phyloP scores from a whole-genome alignment of 2,113 vertebrate genomes.

The Sylvilagus bachmani region DNA sequence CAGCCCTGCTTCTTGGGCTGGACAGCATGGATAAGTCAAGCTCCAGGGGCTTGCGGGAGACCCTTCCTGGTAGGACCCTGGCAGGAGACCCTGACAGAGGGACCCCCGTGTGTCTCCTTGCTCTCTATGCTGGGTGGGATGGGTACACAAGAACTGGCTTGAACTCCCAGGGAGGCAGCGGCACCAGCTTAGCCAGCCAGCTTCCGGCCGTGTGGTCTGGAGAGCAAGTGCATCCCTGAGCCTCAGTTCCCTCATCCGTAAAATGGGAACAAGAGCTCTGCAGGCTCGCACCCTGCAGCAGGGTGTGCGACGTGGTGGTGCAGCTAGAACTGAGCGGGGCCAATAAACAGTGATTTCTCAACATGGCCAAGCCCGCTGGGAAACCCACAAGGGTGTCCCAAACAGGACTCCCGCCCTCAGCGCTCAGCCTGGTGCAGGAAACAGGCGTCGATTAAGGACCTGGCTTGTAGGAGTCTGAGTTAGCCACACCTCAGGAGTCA shows the following conservation, averaged over 20 bases:
- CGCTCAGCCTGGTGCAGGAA: background rate
- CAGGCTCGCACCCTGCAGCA: background rate
- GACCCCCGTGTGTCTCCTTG: background rate
- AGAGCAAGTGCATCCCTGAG: background rate
- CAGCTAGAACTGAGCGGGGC: no score
- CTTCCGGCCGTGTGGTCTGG: background rate
- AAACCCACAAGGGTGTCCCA: background rate
- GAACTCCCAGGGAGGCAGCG: background rate
- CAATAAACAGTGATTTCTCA: background rate
- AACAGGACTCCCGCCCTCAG: background rate
- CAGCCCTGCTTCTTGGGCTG: background rate
- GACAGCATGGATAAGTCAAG: background rate
- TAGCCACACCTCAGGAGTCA: background rate
- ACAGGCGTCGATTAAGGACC: no score
- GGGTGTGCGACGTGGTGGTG: background rate
- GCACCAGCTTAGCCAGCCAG: background rate
- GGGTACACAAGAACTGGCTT: background rate
- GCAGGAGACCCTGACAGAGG: background rate
- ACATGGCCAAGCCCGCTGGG: accelerated
- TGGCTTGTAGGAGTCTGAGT: background rate
- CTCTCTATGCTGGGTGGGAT: accelerated
- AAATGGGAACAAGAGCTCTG: background rate
- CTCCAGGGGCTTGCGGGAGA: background rate
- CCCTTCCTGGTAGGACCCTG: background rate
- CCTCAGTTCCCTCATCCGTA: background rate